phyloP scores from a whole-genome alignment of 2,888 invertebrate genomes.

The Gryllus longicercus region DNA sequence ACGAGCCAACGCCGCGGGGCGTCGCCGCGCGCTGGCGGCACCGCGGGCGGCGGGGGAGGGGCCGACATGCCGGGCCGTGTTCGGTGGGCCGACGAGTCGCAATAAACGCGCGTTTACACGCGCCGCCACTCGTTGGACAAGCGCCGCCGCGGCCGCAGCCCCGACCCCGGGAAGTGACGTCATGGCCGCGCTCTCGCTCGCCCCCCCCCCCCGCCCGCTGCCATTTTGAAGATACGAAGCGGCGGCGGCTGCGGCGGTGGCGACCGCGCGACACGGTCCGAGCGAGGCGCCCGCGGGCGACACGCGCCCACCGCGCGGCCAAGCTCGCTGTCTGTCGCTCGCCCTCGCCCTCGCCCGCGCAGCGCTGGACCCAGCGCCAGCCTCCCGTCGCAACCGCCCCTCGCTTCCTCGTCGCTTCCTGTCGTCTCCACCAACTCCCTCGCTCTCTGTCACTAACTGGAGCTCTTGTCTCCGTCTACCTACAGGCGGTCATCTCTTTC shows the following conservation, averaged over 20 bases:
- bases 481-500: too few species aligned
- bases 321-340: background rate
- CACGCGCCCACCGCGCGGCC: background rate
- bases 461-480: too few species aligned
- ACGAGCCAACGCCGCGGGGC: too few species aligned
- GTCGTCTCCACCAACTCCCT: too few species aligned
- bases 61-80: background rate
- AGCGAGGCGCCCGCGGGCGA: background rate
- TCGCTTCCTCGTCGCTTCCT: too few species aligned
- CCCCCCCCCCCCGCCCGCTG: background rate
- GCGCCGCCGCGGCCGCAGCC: background rate
- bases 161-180: background rate
- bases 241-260: background rate
- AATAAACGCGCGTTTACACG: constrained; percentile 17
- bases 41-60: background rate
- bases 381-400: background rate
- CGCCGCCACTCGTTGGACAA: constrained; percentile 2
- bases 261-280: background rate
- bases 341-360: background rate
- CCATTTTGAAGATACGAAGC: background rate
- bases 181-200: background rate
- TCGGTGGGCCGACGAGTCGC: constrained; percentile 1
- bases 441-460: too few species aligned
- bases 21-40: background rate
- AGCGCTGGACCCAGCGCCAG: background rate